Percentiles rank a stretch among this genome's conserved stretches.
Conservation (phyloP, 1,140 invertebrate genomes). For the Temnothorax curvispinosus region DNA sequence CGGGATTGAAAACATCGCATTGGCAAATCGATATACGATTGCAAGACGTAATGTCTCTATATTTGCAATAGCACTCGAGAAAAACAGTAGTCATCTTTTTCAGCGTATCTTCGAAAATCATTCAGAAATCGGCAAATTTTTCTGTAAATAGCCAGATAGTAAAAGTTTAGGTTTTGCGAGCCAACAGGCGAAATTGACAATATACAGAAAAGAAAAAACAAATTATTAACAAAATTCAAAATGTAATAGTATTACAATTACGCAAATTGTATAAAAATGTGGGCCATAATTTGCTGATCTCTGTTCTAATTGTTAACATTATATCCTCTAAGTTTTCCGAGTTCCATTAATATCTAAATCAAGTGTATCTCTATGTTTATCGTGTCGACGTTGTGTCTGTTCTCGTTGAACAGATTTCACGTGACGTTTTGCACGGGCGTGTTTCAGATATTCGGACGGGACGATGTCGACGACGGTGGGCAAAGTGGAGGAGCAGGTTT, state of each 20-base stretch:
- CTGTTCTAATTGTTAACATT: background rate
- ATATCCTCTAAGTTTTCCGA: background rate
- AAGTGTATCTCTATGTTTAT: background rate
- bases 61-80: background rate
- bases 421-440: background rate
- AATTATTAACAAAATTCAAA: background rate
- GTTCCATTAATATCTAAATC: background rate
- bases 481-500: slow-evolving; percentile 72
- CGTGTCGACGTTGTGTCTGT: background rate
- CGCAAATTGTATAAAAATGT: background rate
- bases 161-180: background rate
- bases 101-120: background rate
- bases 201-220: background rate
- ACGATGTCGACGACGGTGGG: slow-evolving; percentile 80
- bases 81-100: background rate
- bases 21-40: background rate
- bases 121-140: background rate
- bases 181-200: background rate
- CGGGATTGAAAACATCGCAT: background rate
- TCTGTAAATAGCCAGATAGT: background rate
- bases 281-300: background rate
- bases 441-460: slow-evolving; percentile 72
- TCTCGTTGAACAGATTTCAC: background rate
- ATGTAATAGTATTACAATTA: background rate
- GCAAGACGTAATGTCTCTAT: background rate